phyloP scores from a whole-genome alignment of 2,888 invertebrate genomes.

The Geotrupes spiniger region DNA sequence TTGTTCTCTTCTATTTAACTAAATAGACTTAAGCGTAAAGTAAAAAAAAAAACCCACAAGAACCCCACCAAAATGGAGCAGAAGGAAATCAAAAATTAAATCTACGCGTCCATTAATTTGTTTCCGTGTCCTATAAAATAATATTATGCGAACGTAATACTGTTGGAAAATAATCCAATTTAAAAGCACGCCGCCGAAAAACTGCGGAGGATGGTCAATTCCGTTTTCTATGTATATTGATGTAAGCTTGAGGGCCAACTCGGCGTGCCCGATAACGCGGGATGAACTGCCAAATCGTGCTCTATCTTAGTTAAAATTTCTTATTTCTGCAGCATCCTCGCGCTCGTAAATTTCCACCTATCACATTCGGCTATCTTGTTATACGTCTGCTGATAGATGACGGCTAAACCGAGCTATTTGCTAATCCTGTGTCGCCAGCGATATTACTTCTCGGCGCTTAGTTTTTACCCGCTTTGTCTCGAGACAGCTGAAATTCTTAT shows the following conservation, averaged over 20 bases:
- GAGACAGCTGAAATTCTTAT: conserved; percentile 23
- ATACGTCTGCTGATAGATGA: conserved; percentile 23
- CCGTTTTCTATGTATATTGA: conserved; percentile 6
- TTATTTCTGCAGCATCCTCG: conserved; percentile 24
- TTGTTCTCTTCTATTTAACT: too few relatives aligned
- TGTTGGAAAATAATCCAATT: too few relatives aligned
- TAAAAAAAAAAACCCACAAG: too few relatives aligned
- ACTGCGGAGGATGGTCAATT: conserved; percentile 4
- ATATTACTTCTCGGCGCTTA: conserved; percentile 16
- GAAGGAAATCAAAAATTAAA: too few relatives aligned
- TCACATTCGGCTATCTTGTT: conserved; percentile 22
- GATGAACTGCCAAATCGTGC: conserved; percentile 24
- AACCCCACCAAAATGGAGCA: too few relatives aligned
- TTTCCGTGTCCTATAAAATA: too few relatives aligned
- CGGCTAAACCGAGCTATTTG: conserved; percentile 21
- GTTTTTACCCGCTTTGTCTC: conserved; percentile 19
- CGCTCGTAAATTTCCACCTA: conserved; percentile 27
- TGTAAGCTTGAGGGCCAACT: conserved; percentile 3
- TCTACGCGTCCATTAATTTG: too few relatives aligned
- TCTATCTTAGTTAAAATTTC: conserved; percentile 29
- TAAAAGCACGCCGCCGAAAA: too few relatives aligned
- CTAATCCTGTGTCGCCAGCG: conserved; percentile 22
- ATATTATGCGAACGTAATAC: too few relatives aligned
- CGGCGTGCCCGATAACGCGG: not conserved
- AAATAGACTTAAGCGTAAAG: too few relatives aligned